Evolutionary conservation across 2,113 vertebrate genomes (phyloP).

Genomic region (Tetrax tetrax): DNA sequence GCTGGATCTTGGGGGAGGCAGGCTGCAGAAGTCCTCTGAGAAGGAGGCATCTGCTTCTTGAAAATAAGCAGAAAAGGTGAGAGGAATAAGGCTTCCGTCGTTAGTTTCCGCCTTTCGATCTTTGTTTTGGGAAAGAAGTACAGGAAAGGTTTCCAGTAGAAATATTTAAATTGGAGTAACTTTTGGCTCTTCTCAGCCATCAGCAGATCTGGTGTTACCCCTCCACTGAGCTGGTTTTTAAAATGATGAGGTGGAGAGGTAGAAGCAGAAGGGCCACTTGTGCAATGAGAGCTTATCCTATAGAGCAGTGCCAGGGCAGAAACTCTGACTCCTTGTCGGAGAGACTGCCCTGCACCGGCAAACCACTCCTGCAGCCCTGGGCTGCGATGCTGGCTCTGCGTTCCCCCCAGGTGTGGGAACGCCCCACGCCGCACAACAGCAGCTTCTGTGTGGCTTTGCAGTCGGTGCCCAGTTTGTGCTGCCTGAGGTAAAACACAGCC

Average conservation of each 20-base stretch:
- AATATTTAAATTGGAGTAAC: background rate
- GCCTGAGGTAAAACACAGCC: background rate
- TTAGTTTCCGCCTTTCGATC: background rate
- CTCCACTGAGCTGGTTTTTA: background rate
- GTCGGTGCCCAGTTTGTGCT: background rate
- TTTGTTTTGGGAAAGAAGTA: background rate
- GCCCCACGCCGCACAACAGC: rapidly evolving
- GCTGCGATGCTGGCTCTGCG: rapidly evolving
- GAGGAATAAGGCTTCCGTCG: background rate
- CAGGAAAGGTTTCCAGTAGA: background rate
- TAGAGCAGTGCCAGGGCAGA: too few species aligned
- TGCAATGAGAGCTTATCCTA: background rate
- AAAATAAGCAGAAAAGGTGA: background rate
- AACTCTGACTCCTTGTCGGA: background rate
- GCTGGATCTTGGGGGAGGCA: background rate
- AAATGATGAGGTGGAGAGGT: background rate
- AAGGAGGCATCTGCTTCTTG: background rate
- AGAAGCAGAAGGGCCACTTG: background rate
- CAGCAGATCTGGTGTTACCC: background rate
- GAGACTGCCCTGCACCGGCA: background rate
- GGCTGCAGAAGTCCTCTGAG: background rate
- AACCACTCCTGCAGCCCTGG: background rate
- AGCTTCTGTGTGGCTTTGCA: background rate
- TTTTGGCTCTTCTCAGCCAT: background rate
- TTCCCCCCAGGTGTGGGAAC: rapidly evolving